Evolutionary conservation across 2,797 vertebrate genomes (phyloP).

Genomic region (Karalla daura): DNA sequence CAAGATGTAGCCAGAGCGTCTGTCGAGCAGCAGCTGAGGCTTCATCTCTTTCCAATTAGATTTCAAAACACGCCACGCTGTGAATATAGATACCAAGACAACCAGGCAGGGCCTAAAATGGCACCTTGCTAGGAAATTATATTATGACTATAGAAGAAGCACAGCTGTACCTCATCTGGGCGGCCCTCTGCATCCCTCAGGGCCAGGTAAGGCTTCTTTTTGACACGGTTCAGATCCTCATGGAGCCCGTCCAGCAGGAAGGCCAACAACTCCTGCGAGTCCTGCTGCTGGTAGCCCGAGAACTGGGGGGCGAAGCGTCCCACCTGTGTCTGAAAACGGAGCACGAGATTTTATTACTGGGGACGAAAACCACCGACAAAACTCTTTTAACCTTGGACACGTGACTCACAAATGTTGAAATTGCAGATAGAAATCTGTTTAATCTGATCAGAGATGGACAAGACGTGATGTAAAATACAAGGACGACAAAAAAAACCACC

Average conservation of each 20-base stretch:
- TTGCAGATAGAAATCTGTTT: no score
- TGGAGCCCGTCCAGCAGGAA: constrained; percentile 96
- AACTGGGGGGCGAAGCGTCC: constrained; percentile 97
- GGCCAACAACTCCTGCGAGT: constrained; percentile 96
- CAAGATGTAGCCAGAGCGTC: no score
- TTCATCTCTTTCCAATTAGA: no score
- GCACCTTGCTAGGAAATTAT: no score
- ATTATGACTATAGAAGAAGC: no score
- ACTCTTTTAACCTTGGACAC: background rate
- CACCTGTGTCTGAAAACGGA: constrained; percentile 90
- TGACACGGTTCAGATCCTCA: constrained; percentile 96
- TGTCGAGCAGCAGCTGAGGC: no score
- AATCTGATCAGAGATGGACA: no score
- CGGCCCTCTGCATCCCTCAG: constrained; percentile 94
- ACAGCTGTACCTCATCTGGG: constrained; percentile 93
- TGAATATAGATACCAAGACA: background rate
- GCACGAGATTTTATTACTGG: constrained; percentile 66
- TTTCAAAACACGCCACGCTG: background rate
- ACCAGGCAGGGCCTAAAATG: background rate
- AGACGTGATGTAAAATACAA: no score
- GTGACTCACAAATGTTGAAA: background rate
- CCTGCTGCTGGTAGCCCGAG: constrained; percentile 98
- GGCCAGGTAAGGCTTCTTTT: constrained; percentile 96
- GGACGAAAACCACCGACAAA: constrained; percentile 80
- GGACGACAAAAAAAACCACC: no score